Conservation (phyloP, 2,888 invertebrate genomes). For the Anoplius nigerrimus region DNA sequence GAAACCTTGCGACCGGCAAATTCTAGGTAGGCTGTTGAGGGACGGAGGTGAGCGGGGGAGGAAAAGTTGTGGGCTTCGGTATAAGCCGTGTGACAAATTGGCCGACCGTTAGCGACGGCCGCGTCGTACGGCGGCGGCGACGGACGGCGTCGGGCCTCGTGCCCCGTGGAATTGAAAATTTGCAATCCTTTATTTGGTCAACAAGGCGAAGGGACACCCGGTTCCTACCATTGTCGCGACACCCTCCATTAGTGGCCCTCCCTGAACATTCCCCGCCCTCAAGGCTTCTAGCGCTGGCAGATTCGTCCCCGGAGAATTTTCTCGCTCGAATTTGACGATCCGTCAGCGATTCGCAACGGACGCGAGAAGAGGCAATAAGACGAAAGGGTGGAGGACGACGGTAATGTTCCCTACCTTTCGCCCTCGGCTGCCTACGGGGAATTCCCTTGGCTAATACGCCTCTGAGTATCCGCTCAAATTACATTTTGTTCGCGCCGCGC, state of each 20-base stretch:
- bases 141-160: no score
- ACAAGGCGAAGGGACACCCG: conserved; percentile 65
- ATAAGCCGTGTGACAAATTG: conserved; percentile 62
- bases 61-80: conserved; percentile 11
- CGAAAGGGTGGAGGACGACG: not conserved
- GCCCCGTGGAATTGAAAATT: conserved; percentile 55
- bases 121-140: no score
- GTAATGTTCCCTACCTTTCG: not conserved
- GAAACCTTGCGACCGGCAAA: no score
- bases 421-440: not conserved
- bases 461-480: not conserved
- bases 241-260: conserved; percentile 47
- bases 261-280: not conserved
- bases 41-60: not conserved
- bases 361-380: conserved; percentile 1
- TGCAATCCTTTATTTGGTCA: conserved; percentile 72
- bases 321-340: conserved; percentile 45
- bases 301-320: conserved; percentile 40
- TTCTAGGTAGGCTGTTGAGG: no score
- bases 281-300: conserved; percentile 11
- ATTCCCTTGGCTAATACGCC: conserved; percentile 1
- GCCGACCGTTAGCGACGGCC: conserved; percentile 50
- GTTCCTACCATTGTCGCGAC: conserved; percentile 47
- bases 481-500: no score
- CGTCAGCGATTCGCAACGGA: conserved; percentile 54